Percentiles rank a stretch among this genome's conserved stretches.
phyloP scores from a whole-genome alignment of 2,797 vertebrate species.

The Mormyrops attenuatus region DNA sequence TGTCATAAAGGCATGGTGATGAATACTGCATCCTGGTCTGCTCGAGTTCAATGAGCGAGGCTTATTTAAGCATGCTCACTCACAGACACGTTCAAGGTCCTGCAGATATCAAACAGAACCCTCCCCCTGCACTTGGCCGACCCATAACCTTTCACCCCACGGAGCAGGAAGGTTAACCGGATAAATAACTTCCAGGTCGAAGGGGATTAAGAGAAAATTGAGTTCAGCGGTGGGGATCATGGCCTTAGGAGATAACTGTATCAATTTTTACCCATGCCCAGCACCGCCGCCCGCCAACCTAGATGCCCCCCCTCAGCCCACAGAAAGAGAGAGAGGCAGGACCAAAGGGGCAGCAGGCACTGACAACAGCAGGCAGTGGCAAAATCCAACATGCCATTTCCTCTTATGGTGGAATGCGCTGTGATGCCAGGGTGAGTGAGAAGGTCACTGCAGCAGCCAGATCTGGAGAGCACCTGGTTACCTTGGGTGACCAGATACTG shows the following conservation, averaged over 20 bases:
- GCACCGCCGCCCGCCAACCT: not conserved
- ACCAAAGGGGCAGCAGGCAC: not conserved
- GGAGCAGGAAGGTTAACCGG: constrained; percentile 52
- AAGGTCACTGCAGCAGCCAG: not conserved
- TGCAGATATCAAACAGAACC: not conserved
- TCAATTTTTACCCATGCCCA: constrained; percentile 5
- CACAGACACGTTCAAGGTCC: not conserved
- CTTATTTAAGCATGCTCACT: constrained; percentile 1
- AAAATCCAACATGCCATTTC: not conserved
- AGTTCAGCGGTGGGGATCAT: constrained; percentile 19
- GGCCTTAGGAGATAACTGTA: constrained; percentile 26
- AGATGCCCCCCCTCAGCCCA: not conserved
- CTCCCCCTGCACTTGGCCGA: not conserved
- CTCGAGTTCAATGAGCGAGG: too few relatives aligned
- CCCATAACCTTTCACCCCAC: constrained; percentile 12
- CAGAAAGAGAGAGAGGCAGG: not conserved
- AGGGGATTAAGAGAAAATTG: constrained; percentile 28
- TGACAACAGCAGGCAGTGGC: constrained; percentile 6
- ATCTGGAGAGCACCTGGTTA: not conserved
- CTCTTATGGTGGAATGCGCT: not conserved
- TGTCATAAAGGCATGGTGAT: not conserved
- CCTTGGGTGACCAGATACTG: not conserved
- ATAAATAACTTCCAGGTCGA: constrained; percentile 50
- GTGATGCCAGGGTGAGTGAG: not conserved
- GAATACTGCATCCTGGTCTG: not conserved